Base-by-base conservation (phyloP, 2,888 invertebrate genomes). In the Carcina quercana region DNA sequence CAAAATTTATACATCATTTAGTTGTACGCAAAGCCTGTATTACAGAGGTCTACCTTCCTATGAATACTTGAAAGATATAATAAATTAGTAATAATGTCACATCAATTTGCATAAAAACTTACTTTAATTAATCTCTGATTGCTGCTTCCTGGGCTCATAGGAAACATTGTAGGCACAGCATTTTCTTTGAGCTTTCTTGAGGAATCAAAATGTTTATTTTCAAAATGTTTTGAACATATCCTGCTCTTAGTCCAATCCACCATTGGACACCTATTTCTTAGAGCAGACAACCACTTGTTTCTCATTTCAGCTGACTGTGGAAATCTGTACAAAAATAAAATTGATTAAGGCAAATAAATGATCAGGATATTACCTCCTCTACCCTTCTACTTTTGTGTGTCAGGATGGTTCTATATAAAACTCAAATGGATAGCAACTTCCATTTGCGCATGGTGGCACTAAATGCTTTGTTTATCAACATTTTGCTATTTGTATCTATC, bases 141-240 rank as follows among this genome's bases (percentile, higher is more conserved):
- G 4, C 13, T 7, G 12, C 10, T 10, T n/a, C 3, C 10, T 3
- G 20, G 20, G 4, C n/a, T 1, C 8, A 12, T 8, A 8, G 30
- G 52, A 46, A 80, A 82, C 29, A 79, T 28, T 20, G 76, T 74
- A 13, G 82, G 82, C 17, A 82, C 37, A 14, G 82, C 79, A 58
- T 56, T 59, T 1, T 65, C 60, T 28, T 56, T 71, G 0, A 82
- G 49, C 45, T 44, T 74, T 38, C 65, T 61, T 29, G 69, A 62
- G 1, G 59, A 39, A 47, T 79, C 74, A 52, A 79, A 69, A 47
- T 51, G 69, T 43, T 66, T 75, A 3, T 53, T 39, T 40, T 80
- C 79, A 53, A 82, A 82, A 52, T 80, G 80, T 39, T 56, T 73
- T 0, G 80, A 79, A 35, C 82, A 82, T 29, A 82, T 71, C 45